phyloP scores from a whole-genome alignment of 2,888 invertebrate species.

The Marasmarcha lunaedactyla region DNA sequence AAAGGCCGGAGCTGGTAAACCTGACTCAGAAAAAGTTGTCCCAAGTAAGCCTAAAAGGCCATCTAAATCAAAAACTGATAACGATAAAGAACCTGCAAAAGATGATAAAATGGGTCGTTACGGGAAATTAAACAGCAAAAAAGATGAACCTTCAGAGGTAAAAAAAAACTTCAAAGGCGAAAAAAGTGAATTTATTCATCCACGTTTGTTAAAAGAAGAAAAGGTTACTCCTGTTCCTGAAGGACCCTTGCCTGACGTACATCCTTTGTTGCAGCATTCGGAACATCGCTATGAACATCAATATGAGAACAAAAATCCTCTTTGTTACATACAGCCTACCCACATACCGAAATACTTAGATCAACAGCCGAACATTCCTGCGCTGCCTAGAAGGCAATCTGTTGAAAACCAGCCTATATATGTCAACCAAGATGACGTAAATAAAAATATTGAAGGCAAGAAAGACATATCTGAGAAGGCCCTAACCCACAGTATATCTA shows the following conservation, averaged over 20 bases:
- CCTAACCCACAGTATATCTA: conserved; percentile 53
- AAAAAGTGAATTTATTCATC: conserved; percentile 66
- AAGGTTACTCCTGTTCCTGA: conserved; percentile 60
- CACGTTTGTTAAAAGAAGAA: conserved; percentile 56
- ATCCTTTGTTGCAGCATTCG: conserved; percentile 82
- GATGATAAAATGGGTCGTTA: conserved; percentile 38
- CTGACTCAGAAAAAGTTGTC: conserved; percentile 46
- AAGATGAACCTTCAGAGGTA: conserved; percentile 51
- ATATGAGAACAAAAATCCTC: conserved; percentile 65
- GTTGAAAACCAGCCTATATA: conserved; percentile 56
- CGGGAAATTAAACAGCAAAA: conserved; percentile 50
- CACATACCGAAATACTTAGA: conserved; percentile 74
- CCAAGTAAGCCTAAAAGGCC: conserved; percentile 60
- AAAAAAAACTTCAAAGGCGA: conserved; percentile 70
- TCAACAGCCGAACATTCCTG: conserved; percentile 59
- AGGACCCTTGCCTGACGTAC: conserved; percentile 60
- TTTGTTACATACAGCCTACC: conserved; percentile 67
- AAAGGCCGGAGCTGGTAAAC: conserved; percentile 45
- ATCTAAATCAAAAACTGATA: conserved; percentile 43
- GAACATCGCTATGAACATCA: conserved; percentile 80
- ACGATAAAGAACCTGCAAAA: conserved; percentile 33
- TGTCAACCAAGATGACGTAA: conserved; percentile 54
- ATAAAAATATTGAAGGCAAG: conserved; percentile 30
- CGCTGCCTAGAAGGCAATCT: conserved; percentile 34
- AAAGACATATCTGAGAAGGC: conserved; percentile 53